Conservation (phyloP, 1,140 invertebrate species). For the Leptopilina clavipes region DNA sequence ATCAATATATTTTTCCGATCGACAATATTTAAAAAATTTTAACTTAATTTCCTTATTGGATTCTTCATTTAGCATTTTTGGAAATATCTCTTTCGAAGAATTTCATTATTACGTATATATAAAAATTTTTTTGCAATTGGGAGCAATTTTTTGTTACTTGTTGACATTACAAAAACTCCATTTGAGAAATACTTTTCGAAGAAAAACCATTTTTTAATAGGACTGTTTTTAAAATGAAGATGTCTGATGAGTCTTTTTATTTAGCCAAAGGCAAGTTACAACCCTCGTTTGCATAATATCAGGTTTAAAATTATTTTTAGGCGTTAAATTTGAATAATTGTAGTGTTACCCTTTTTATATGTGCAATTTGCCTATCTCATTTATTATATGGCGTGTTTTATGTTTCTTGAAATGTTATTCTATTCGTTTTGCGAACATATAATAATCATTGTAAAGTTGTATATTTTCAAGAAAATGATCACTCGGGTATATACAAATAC, state of each 20-base stretch:
- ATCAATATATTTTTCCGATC: too few species aligned
- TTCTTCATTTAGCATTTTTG: too few species aligned
- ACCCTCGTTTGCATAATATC: not conserved
- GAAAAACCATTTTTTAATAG: too few species aligned
- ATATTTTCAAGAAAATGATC: constrained; percentile 20
- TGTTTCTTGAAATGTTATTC: not conserved
- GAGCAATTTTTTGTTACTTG: too few species aligned
- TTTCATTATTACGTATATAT: too few species aligned
- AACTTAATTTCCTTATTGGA: too few species aligned
- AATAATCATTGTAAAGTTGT: constrained; percentile 5
- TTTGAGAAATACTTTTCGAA: too few species aligned
- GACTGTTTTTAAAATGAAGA: not conserved
- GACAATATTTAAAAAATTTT: too few species aligned
- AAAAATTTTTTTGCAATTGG: too few species aligned
- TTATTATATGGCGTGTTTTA: not conserved
- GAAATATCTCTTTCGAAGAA: too few species aligned
- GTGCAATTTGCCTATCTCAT: not conserved
- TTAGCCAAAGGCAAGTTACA: not conserved
- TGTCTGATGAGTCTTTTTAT: not conserved
- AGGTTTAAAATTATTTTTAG: constrained; percentile 9
- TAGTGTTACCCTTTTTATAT: not conserved
- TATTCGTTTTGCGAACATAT: constrained; percentile 2
- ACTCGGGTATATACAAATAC: constrained; percentile 41
- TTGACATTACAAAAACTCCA: too few species aligned
- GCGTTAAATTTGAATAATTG: not conserved